Base-by-base conservation (phyloP, 2,797 vertebrate genomes). In the Sciurus vulgaris region DNA sequence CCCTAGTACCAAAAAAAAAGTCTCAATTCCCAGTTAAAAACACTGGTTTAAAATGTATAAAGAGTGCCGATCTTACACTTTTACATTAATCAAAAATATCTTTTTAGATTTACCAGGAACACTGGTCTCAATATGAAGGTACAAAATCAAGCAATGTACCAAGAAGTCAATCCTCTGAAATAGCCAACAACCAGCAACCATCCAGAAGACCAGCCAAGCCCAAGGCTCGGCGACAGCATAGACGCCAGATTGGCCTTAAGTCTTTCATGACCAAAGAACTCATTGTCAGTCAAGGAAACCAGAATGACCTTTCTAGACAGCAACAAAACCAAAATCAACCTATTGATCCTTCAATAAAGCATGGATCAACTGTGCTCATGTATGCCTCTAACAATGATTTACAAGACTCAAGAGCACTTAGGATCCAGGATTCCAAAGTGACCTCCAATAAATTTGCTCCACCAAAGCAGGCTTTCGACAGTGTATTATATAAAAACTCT, bases 41-140 rank as follows among this genome's bases (percentile, higher is more conserved):
- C 10, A 35, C 33, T 81, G 14, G 77, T 59, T 89, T 86, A 74
- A 91, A 86, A 11, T 73, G 30, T 56, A 17, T 74, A 61, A 90
- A 83, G 65, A 61, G 6, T 73, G 11, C 15, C 41, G 11, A 14
- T 47, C n/a, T 59, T 84, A 35, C 49, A 41, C 24, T 82, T 93
- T 97, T 95, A 72, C 9, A 41, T 84, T 20, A 35, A 96, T 88
- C 70, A 35, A 90, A 73, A 59, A 81, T 63, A 33, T 90, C 95
- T 85, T 18, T 98, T 96, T 96, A 98, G 98, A 96, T 97, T 97
- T 97, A 94, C 38, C 97, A 91, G 67, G 86, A 86, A 9, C 83
- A 97, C 0, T 65, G 11, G 54, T 93, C 49, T 67, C 95, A 93
- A 67, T 76, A n/a, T 1, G 95, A 95, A 13, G 78, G 38, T 51